These are phyloP conservation scores for Parnassius orleans DNA, from an alignment of 2,888 invertebrate species.

Conservation along the genomic window DNA sequence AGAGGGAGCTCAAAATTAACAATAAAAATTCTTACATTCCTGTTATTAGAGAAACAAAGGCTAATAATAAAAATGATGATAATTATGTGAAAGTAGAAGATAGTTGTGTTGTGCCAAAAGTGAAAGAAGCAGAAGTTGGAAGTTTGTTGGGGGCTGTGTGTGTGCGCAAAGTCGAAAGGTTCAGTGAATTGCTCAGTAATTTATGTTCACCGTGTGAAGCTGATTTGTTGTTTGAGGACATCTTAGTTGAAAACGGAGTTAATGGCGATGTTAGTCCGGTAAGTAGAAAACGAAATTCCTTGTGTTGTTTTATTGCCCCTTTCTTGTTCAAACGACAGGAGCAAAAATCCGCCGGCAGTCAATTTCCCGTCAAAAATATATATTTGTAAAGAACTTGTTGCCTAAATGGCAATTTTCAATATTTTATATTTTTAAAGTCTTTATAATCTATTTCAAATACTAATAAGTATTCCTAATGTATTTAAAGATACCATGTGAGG, in stretches of 20 bases:
- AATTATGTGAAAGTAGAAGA: constrained; percentile 50
- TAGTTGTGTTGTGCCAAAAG: constrained; percentile 68
- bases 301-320: too few relatives aligned
- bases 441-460: too few relatives aligned
- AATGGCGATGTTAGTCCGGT: constrained; percentile 56
- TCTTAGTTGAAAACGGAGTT: constrained; percentile 69
- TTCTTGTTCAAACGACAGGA: too few relatives aligned
- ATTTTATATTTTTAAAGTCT: too few relatives aligned
- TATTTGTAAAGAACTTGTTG: too few relatives aligned
- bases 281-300: constrained; percentile 35
- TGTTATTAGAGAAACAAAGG: constrained; percentile 48
- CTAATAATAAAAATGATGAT: constrained; percentile 45
- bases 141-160: constrained; percentile 71
- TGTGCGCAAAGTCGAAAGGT: constrained; percentile 76
- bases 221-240: constrained; percentile 71
- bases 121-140: constrained; percentile 54
- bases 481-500: too few relatives aligned
- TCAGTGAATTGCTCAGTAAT: constrained; percentile 77
- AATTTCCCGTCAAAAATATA: too few relatives aligned
- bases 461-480: too few relatives aligned
- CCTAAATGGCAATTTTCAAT: too few relatives aligned
- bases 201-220: constrained; percentile 75
- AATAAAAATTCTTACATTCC: constrained; percentile 58
- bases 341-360: too few relatives aligned
- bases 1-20: constrained; percentile 55